Percentiles rank a stretch among this genome's conserved stretches.
phyloP scores from a whole-genome alignment of 1,140 invertebrate genomes.

The Luehdorfia chinensis region DNA sequence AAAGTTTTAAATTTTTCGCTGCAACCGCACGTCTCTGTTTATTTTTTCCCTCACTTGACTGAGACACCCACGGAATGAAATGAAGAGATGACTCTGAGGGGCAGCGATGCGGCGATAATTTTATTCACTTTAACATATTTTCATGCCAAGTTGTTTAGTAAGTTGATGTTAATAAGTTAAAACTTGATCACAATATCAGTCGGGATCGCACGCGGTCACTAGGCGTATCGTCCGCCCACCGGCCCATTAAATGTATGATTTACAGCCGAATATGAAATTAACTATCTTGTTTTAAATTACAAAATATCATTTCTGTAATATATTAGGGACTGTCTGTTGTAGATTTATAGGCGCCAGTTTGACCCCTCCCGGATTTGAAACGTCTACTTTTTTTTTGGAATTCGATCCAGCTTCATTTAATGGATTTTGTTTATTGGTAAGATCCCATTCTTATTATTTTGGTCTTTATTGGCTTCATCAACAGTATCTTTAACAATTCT shows the following conservation, averaged over 20 bases:
- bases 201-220: conserved; percentile 10
- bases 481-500: not conserved
- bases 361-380: conserved; percentile 33
- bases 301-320: conserved; percentile 63
- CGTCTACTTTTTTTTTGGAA: conserved; percentile 18
- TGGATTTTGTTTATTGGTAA: conserved; percentile 1
- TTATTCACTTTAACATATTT: no score
- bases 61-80: no score
- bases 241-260: conserved; percentile 58
- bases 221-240: conserved; percentile 31
- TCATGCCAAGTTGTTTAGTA: conserved; percentile 2
- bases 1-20: no score
- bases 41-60: no score
- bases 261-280: conserved; percentile 53
- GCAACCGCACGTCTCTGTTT: no score
- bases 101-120: not conserved
- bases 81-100: no score
- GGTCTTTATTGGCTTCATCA: not conserved
- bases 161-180: conserved; percentile 11
- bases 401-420: conserved; percentile 11
- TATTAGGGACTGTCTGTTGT: conserved; percentile 50
- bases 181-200: conserved; percentile 15
- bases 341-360: conserved; percentile 46
- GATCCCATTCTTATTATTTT: not conserved
- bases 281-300: conserved; percentile 67